These are phyloP conservation scores for Leptinotarsa defecta DNA, from an alignment of 1,140 invertebrate genomes.

Conservation along the genomic window DNA sequence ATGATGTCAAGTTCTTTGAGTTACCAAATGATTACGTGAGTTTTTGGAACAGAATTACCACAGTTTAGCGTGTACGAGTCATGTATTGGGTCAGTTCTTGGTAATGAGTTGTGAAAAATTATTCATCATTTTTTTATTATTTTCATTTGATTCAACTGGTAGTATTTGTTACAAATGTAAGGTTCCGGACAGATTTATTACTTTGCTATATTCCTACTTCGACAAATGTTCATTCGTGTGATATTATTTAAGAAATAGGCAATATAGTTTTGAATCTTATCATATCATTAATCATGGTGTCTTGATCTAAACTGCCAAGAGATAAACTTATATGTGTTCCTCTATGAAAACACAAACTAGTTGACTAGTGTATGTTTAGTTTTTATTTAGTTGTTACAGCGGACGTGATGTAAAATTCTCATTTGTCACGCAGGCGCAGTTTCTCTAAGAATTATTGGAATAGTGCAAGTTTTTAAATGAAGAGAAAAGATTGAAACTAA, in stretches of 20 bases:
- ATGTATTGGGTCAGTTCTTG: no score
- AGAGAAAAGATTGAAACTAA: no score
- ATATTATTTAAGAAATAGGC: slow-evolving; percentile 25
- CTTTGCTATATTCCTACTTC: slow-evolving; percentile 8
- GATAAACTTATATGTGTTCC: slow-evolving; percentile 33
- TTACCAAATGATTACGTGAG: no score
- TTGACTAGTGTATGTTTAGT: slow-evolving; percentile 10
- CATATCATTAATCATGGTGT: slow-evolving; percentile 45
- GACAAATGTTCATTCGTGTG: slow-evolving; percentile 2
- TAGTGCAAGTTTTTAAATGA: no score
- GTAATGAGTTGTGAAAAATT: no score
- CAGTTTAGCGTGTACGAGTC: no score
- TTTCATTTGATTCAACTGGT: background rate
- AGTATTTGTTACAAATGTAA: slow-evolving; percentile 7
- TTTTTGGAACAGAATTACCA: no score
- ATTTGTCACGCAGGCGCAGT: background rate
- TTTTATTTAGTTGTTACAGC: background rate
- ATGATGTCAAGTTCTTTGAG: no score
- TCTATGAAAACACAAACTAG: slow-evolving; percentile 27
- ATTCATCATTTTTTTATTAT: no score
- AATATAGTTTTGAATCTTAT: slow-evolving; percentile 35
- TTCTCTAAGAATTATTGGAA: background rate
- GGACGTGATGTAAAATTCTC: background rate
- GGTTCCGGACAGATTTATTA: background rate
- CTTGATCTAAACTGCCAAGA: slow-evolving; percentile 40